Evolutionary conservation across 2,888 invertebrate species (phyloP), one percentile per base, ranked within the genome.

Genomic region (Orchesellides sinensis): DNA sequence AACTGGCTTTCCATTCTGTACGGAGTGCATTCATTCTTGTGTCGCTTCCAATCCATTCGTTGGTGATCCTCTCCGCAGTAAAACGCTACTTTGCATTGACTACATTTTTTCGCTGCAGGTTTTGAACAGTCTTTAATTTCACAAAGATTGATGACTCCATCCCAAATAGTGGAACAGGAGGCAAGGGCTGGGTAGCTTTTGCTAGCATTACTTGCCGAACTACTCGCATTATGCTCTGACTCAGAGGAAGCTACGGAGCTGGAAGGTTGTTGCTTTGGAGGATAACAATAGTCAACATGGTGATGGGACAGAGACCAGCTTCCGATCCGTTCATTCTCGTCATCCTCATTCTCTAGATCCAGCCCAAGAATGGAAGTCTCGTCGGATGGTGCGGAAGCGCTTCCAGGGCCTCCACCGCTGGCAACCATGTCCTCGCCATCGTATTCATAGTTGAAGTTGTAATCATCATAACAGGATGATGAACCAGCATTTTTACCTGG

Each of bases 1-100:
- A 52, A 40, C 40, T 69, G 8, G 56, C 32, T 17, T 77, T 84
- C 84, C 66, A 85, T 77, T 69, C 81, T 75, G 45, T 77, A 87
- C 1, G 86, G 86, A 32, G 75, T 83, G 59, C 88, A 88, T 8
- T 80, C 35, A 23, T 73, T 70, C 59, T 84, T 83, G 35, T 88
- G 88, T 6, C 47, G 45, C n/a, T 81, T 84, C 88, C 88, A 88
- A 59, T 86, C 84, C 17, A 49, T 4, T n/a, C 72, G 65, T 49
- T 88, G 87, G 66, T 88, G 88, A 10, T 86, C 85, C 21, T 85
- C 85, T 10, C 81, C 65, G 59, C 88, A 88, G 56, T 88, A 88
- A 61, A 75, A 87, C 0, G 82, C 84, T 4, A 54, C 17, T 54
- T 86, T 86, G 63, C 88, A 88, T 65, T 70, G 72, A 47, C 78